These are phyloP conservation scores for Agapostemon virescens DNA, from an alignment of 2,888 invertebrate genomes.

Conservation along the genomic window DNA sequence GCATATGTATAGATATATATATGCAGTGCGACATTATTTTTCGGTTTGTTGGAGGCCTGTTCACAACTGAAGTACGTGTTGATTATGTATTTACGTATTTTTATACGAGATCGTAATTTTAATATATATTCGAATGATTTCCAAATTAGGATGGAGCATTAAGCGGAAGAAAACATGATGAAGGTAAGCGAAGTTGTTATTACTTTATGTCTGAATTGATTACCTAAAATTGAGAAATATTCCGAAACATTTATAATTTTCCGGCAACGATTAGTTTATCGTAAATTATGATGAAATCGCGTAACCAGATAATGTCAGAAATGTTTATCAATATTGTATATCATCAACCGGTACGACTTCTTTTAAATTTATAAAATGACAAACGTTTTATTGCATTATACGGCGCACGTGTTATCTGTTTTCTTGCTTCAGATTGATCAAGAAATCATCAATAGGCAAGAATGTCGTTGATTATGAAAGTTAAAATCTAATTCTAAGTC, in stretches of 20 bases:
- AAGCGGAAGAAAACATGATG: not conserved
- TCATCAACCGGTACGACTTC: not conserved
- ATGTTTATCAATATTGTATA: not conserved
- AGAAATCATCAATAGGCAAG: conserved; percentile 12
- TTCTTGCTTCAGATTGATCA: conserved; percentile 2
- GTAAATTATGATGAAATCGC: not conserved
- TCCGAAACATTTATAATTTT: not conserved
- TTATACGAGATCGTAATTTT: not conserved
- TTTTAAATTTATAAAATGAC: conserved; percentile 3
- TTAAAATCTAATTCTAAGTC: not conserved
- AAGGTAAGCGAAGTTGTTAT: conserved; percentile 7
- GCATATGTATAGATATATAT: not conserved
- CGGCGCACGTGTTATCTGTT: not conserved
- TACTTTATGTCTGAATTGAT: not conserved
- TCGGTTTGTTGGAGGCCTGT: conserved; percentile 9
- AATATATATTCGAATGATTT: conserved; percentile 20
- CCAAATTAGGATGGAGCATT: conserved; percentile 7
- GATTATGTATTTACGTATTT: conserved; percentile 17
- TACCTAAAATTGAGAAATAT: not conserved
- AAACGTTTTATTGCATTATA: not conserved
- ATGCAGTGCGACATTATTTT: not conserved
- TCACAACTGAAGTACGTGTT: not conserved
- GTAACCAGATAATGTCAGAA: not conserved
- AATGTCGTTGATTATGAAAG: conserved; percentile 7
- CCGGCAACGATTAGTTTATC: not conserved